Conservation (phyloP, 2,888 invertebrate genomes). For the Acleris cristana region DNA sequence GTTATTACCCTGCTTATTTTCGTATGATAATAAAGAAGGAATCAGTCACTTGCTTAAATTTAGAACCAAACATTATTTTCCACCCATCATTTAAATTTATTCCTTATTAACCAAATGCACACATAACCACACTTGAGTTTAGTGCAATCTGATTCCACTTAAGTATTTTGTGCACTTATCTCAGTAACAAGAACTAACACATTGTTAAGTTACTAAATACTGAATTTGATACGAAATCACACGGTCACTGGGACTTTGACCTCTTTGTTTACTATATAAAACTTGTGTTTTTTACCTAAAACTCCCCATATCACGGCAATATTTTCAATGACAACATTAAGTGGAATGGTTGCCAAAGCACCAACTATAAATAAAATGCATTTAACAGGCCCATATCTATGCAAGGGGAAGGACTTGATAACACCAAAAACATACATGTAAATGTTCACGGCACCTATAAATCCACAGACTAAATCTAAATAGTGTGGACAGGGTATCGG, state of each 20-base stretch:
- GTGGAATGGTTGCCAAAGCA: slow-evolving; percentile 95
- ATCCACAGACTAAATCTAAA: slow-evolving; percentile 94
- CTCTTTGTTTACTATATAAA: slow-evolving; percentile 98
- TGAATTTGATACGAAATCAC: slow-evolving; percentile 59
- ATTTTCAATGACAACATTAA: slow-evolving; percentile 97
- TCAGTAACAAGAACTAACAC: slow-evolving; percentile 50
- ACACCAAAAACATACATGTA: slow-evolving; percentile 99
- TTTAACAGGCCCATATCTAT: slow-evolving; percentile 91
- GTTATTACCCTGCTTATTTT: too few relatives aligned
- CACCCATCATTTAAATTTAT: slow-evolving; percentile 6
- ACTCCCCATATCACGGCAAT: slow-evolving; percentile 97
- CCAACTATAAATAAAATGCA: slow-evolving; percentile 92
- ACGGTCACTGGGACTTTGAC: slow-evolving; percentile 87
- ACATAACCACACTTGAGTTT: slow-evolving; percentile 38
- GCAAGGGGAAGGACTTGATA: slow-evolving; percentile 96
- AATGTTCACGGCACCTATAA: slow-evolving; percentile 96
- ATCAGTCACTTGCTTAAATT: slow-evolving; percentile 32
- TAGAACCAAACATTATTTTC: slow-evolving; percentile 17
- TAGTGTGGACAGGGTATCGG: slow-evolving; percentile 94
- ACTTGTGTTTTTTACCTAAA: slow-evolving; percentile 97
- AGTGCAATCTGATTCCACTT: slow-evolving; percentile 55
- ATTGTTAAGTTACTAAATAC: slow-evolving; percentile 48
- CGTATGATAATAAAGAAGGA: slow-evolving; percentile 2
- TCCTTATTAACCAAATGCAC: slow-evolving; percentile 11
- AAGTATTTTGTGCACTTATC: slow-evolving; percentile 73